Conservation (phyloP, 35 echinoderm and acorn worm genomes). For the Holothuria glaberrima region DNA sequence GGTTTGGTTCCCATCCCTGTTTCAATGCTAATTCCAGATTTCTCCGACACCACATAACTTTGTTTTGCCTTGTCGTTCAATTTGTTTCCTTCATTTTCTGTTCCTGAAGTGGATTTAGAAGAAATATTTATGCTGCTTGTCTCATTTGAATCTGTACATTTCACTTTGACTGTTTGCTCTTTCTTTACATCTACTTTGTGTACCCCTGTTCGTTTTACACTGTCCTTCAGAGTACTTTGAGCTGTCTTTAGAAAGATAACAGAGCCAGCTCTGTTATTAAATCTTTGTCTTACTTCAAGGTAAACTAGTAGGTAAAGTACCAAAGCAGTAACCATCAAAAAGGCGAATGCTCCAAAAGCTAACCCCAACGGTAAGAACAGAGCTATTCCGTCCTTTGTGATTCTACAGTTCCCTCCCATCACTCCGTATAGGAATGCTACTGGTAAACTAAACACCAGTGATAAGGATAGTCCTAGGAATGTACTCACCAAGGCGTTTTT, state of each 20-base stretch:
- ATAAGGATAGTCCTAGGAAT: conserved; percentile 12
- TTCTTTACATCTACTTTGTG: no score
- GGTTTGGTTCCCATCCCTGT: no score
- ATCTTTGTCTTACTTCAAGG: conserved; percentile 65
- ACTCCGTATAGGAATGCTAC: conserved; percentile 56
- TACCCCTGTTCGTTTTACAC: background rate
- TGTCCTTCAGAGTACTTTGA: conserved; percentile 18
- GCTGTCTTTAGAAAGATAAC: conserved; percentile 36
- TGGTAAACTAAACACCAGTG: conserved; percentile 43
- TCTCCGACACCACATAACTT: no score
- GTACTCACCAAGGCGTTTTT: conserved; percentile 33
- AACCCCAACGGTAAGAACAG: conserved; percentile 36
- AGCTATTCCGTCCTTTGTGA: conserved; percentile 26
- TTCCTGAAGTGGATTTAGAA: no score
- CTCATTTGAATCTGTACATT: no score
- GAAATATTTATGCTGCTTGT: no score
- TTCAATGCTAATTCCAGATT: no score
- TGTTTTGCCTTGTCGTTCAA: no score
- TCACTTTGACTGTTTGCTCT: no score
- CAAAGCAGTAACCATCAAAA: conserved; percentile 62
- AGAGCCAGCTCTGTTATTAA: conserved; percentile 52
- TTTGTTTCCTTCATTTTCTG: no score
- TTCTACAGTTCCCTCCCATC: conserved; percentile 18
- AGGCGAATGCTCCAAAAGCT: conserved; percentile 45
- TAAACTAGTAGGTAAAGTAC: conserved; percentile 69